A percentile compares a stretch with the other conserved stretches of the same genome.
phyloP scores from a whole-genome alignment of 2,113 vertebrate genomes.

The Illadopsis cleaveri region DNA sequence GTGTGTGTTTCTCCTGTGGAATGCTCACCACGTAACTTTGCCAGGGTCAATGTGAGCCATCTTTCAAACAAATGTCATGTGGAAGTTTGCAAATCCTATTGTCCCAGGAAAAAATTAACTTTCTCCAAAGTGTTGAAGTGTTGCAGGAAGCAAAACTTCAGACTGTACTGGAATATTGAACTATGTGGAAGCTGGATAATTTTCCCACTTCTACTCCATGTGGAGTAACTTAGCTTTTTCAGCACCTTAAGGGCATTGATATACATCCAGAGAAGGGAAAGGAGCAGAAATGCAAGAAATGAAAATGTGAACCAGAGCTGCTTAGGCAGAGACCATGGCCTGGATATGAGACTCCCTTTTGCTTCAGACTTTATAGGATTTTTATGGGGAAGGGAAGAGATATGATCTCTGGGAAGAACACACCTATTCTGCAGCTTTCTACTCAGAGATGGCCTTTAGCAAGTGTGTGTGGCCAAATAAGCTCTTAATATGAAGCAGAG shows the following conservation, averaged over 20 bases:
- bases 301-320: conserved; percentile 42
- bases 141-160: background rate
- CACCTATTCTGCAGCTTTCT: background rate
- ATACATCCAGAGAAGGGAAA: conserved; percentile 28
- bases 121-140: conserved; percentile 13
- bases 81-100: background rate
- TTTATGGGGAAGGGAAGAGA: background rate
- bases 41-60: background rate
- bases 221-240: conserved; percentile 49
- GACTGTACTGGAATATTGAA: background rate
- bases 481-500: background rate
- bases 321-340: background rate
- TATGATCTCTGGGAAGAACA: background rate
- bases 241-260: conserved; percentile 55
- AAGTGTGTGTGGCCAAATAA: background rate
- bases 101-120: background rate
- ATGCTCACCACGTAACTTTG: background rate
- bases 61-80: background rate
- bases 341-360: background rate
- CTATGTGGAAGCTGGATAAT: background rate
- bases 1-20: background rate
- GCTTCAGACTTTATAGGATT: background rate
- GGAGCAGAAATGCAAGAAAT: conserved; percentile 32
- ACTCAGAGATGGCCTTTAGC: background rate
- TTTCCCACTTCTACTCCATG: conserved; percentile 17